phyloP scores from a whole-genome alignment of 1,140 invertebrate species.

The Propsilocerus akamusi region DNA sequence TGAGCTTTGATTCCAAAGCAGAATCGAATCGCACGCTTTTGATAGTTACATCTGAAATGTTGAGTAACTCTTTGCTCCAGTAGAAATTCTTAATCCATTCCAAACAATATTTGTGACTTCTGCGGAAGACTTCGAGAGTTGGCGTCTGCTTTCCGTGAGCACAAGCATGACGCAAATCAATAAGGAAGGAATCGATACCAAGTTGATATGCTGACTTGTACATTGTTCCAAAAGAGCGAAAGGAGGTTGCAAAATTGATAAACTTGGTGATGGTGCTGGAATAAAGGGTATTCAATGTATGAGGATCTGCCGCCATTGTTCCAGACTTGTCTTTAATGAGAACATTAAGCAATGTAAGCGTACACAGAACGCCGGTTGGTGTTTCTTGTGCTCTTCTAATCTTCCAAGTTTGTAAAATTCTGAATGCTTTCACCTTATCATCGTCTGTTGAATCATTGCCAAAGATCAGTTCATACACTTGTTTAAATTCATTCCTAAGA shows the following conservation, averaged over 20 bases:
- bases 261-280: slow-evolving; percentile 16
- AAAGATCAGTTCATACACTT: slow-evolving; percentile 14
- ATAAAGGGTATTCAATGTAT: slow-evolving; percentile 13
- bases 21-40: slow-evolving; percentile 12
- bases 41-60: slow-evolving; percentile 13
- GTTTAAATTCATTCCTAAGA: slow-evolving; percentile 16
- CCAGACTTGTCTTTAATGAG: slow-evolving; percentile 10
- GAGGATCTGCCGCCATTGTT: slow-evolving; percentile 3
- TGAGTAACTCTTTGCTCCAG: slow-evolving; percentile 14
- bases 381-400: slow-evolving; percentile 15
- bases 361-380: slow-evolving; percentile 20
- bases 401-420: slow-evolving; percentile 16
- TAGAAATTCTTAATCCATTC: slow-evolving; percentile 18
- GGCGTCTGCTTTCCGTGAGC: slow-evolving; percentile 20
- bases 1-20: slow-evolving; percentile 13
- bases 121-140: slow-evolving; percentile 12
- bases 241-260: slow-evolving; percentile 18
- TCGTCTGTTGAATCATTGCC: slow-evolving; percentile 5
- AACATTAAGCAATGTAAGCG: slow-evolving; percentile 14
- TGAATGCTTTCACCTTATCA: slow-evolving; percentile 9
- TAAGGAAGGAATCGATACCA: slow-evolving; percentile 17
- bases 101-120: slow-evolving; percentile 14
- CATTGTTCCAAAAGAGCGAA: slow-evolving; percentile 14
- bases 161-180: slow-evolving; percentile 20
- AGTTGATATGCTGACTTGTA: slow-evolving; percentile 18